Evolutionary conservation across 2,888 invertebrate species (phyloP).

Genomic region (Timandra comae): DNA sequence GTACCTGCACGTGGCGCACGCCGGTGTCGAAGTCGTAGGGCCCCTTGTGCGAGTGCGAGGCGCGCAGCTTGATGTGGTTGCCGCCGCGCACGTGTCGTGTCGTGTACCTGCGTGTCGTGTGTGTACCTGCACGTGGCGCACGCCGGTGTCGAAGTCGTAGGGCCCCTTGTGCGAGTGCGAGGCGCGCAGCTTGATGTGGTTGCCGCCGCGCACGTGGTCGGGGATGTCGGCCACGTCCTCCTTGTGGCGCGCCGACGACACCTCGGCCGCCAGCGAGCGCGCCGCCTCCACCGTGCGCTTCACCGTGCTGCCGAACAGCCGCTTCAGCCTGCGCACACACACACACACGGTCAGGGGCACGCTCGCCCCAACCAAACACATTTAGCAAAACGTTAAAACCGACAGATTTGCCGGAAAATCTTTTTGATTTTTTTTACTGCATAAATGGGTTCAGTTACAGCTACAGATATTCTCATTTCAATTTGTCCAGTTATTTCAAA

Average conservation of each 20-base stretch:
- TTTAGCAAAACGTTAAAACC: too few species aligned
- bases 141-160: constrained; percentile 93
- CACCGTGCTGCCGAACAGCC: constrained; percentile 91
- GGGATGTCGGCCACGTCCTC: constrained; percentile 91
- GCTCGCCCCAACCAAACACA: too few species aligned
- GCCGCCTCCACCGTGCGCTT: constrained; percentile 95
- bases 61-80: constrained; percentile 91
- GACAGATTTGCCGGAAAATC: too few species aligned
- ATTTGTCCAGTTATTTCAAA: too few species aligned
- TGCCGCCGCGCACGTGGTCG: constrained; percentile 87
- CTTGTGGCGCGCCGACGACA: constrained; percentile 90
- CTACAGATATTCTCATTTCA: too few species aligned
- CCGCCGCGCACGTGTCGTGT: constrained; percentile 88
- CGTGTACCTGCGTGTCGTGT: too few species aligned
- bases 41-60: constrained; percentile 96
- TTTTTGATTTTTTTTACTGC: too few species aligned
- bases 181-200: constrained; percentile 92
- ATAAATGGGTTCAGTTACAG: too few species aligned
- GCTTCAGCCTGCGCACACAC: constrained; percentile 82
- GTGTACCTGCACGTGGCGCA: constrained; percentile 94
- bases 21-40: constrained; percentile 96
- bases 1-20: constrained; percentile 93
- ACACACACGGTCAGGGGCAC: too few species aligned
- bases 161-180: constrained; percentile 98
- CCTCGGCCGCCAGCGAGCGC: constrained; percentile 91